Evolutionary conservation across 2,113 vertebrate species (phyloP), one percentile per base, ranked within the genome.

Genomic region (Heptranchias perlo): DNA sequence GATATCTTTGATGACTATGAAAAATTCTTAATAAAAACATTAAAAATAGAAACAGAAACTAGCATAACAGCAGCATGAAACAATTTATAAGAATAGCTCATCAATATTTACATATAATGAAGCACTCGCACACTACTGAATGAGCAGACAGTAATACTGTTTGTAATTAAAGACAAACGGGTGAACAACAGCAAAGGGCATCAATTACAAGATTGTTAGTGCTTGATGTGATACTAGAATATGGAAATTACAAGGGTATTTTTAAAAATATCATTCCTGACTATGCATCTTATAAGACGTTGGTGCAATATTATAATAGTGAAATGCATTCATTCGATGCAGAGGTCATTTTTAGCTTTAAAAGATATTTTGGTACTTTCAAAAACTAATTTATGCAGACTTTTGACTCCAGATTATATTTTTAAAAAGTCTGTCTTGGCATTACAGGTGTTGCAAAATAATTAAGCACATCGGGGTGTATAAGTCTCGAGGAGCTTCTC

Each of bases 31-130:
- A 44, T 76, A 76, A 76, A 69, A 76, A 35, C 18, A 16, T 92
- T 61, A 92, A 61, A 91, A 91, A 92, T 62, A 92, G 89, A 92
- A 58, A 61, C 35, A n/a, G 58, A 39, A 44, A 92, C 54, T n/a
- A 92, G 58, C 54, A 61, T 61, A 21, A 21, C 58, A 23, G 89
- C 89, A 62, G 54, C 89, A 47, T 61, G 35, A 62, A n/a, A n/a
- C 4, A 92, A 92, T 92, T 35, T 62, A 39, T 39, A 92, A 78
- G 76, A 78, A 61, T n/a, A 92, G 1, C 54, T 61, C 89, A 58
- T 61, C 89, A 92, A 92, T 92, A 92, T 92, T 92, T 92, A n/a
- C 35, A 92, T 62, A 39, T 92, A 61, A 39, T 92, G 54, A 92
- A 92, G 2, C 54, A 39, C 7, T n/a, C 58, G 89, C 89, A 92